Evolutionary conservation across 35 echinoderm and acorn worm genomes (phyloP), one percentile per base, ranked within the genome.

Genomic region (Lytechinus variegatus): DNA sequence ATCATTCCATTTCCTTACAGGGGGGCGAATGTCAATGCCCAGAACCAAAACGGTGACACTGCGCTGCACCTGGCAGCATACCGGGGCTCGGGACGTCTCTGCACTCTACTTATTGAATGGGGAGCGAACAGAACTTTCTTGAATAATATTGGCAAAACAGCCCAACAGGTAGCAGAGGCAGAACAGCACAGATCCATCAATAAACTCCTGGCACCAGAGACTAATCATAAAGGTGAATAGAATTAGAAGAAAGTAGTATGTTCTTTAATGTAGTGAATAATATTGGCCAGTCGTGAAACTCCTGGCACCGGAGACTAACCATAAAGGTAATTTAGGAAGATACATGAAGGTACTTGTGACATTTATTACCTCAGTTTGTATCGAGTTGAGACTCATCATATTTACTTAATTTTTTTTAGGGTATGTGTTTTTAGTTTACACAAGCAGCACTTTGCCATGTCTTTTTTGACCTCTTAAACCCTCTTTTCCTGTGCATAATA

Each of bases 141-240:
- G 54, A 93, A 93, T 54, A 93, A 93, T 54, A 55, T 16, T 27
- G 92, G 92, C 92, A 93, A 93, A 54, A 93, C 92, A 24, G 52
- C 92, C 53, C 92, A 93, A 54, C 92, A 93, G 28, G 92, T 19
- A 10, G 92, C 92, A 10, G 92, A 93, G 54, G 92, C 29, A 5
- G 92, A 9, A 0, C 54, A 54, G 27, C 92, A 93, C 92, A 13
- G 11, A 2, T 27, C 52, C 92, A 93, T 93, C 54, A 56, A 10
- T n/a, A 54, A 57, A 7, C 92, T 93, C 55, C 55, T 93, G 92
- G 54, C 92, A 10, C 92, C 53, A 57, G 92, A 93, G 53, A 54
- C 92, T 54, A 93, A 27, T 57, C 92, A 54, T 9, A 93, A 54
- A 93, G 92, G 92, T 93, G 27, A 28, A 11, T 9, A 28, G 87